Base-by-base conservation (phyloP, 1,140 invertebrate genomes). In the Thereuonema tuberculata region DNA sequence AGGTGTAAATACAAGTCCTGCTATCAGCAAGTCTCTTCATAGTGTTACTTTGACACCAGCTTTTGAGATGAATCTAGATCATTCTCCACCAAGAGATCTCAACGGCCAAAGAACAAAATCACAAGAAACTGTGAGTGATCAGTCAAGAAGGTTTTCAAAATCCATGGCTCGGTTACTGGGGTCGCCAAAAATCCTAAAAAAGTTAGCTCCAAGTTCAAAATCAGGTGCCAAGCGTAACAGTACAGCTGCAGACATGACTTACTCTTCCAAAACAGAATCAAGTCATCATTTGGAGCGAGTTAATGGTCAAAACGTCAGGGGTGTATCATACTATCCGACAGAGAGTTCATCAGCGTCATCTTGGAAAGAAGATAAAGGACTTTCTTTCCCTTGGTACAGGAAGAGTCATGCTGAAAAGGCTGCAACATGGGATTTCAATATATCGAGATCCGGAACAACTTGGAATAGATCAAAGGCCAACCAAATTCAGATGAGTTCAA, bases 171-270 rank as follows among this genome's bases (percentile, higher is more conserved):
- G 60, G n/a, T 61, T 63, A 48, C 60, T 63, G 43, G 59, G 53
- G 25, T 65, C 64, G 31, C 61, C 64, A n/a, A 64, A 64, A 31
- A 60, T 64, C 28, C 49, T 64, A 56, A 62, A 62, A 46, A 66
- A 65, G 21, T 52, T 64, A 23, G 55, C 53, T 25, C 57, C 59
- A 26, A 25, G 26, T n/a, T 60, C 63, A 37, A 64, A 61, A 61
- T 47, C 46, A 27, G 61, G 63, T 21, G 64, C 62, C 23, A 65
- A 61, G 57, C 20, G 23, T 9, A 37, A 17, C 17, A 37, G 31
- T 37, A 37, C 31, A 37, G 17, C 31, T 37, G 5, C 31, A 37
- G 17, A 37, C 17, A 37, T 17, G 17, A 37, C 31, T 9, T 37
- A 5, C 17, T 37, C 31, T 17, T 37, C 5, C 31, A 5, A 37